These are phyloP conservation scores for Onychomys arenicola DNA, from an alignment of 2,797 vertebrate species.

Conservation along the genomic window DNA sequence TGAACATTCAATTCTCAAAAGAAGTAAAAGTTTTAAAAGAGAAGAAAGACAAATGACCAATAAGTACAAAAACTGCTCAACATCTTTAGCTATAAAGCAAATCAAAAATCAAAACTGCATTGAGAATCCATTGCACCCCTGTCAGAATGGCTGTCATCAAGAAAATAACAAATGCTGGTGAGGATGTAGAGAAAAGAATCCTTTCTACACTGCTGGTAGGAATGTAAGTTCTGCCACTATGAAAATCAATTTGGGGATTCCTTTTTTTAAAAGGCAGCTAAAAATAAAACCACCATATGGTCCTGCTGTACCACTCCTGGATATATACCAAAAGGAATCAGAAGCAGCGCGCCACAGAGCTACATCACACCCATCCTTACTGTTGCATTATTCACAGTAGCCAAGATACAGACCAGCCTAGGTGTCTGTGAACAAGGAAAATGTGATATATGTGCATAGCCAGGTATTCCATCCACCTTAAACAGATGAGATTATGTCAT, in stretches of 20 bases:
- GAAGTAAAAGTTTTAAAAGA: neutral
- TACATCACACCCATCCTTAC: neutral
- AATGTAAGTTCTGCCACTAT: neutral
- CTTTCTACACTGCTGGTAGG: neutral
- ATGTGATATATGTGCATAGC: neutral
- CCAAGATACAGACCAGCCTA: neutral
- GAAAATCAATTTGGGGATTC: neutral
- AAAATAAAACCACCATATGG: neutral
- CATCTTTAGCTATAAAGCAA: neutral
- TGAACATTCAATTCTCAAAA: neutral
- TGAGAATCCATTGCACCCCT: neutral
- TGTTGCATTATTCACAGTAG: neutral
- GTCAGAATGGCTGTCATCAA: neutral
- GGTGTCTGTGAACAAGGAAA: neutral
- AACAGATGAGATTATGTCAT: neutral
- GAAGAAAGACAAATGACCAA: neutral
- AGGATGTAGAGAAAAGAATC: neutral
- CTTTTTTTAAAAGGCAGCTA: neutral
- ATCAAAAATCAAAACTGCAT: neutral
- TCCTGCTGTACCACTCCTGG: neutral
- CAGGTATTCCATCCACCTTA: neutral
- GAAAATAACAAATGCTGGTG: neutral
- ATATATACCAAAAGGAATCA: neutral
- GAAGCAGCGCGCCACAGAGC: neutral
- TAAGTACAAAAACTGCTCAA: neutral